Conservation (phyloP, 1,140 invertebrate species). For the Neotoxoptera formosana region DNA sequence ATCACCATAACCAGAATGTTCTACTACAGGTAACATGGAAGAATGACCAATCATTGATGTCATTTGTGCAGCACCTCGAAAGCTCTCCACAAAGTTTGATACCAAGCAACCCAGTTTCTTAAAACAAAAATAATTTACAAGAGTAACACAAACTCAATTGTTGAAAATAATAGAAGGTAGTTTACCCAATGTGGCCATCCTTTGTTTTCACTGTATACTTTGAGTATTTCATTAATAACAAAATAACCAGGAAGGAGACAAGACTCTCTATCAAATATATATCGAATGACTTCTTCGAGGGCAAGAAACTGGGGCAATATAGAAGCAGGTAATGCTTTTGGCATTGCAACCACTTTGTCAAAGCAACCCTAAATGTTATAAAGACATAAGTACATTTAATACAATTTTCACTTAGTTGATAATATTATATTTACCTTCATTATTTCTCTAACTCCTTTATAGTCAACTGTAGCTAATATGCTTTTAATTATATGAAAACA, state of each 20-base stretch:
- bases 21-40: slow-evolving; percentile 91
- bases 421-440: slow-evolving; percentile 75
- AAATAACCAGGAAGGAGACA: slow-evolving; percentile 93
- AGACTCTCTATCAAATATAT: slow-evolving; percentile 91
- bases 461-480: slow-evolving; percentile 90
- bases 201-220: slow-evolving; percentile 82
- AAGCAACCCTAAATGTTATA: slow-evolving; percentile 72
- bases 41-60: slow-evolving; percentile 90
- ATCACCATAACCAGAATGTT: slow-evolving; percentile 88
- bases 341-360: slow-evolving; percentile 85
- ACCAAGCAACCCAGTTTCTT: slow-evolving; percentile 85
- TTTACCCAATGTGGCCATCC: slow-evolving; percentile 90
- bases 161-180: not conserved
- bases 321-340: slow-evolving; percentile 77
- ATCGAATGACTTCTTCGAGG: slow-evolving; percentile 81
- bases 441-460: slow-evolving; percentile 92
- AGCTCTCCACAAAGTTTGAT: slow-evolving; percentile 90
- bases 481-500: slow-evolving; percentile 85
- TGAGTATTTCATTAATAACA: slow-evolving; percentile 92
- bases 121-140: slow-evolving; percentile 24
- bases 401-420: not conserved
- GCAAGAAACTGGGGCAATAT: slow-evolving; percentile 81
- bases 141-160: not conserved
- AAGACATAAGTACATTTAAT: slow-evolving; percentile 3
- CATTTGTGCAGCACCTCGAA: slow-evolving; percentile 91